Evolutionary conservation across 2,888 invertebrate genomes (phyloP).

Genomic region (Drymonia ruficornis): DNA sequence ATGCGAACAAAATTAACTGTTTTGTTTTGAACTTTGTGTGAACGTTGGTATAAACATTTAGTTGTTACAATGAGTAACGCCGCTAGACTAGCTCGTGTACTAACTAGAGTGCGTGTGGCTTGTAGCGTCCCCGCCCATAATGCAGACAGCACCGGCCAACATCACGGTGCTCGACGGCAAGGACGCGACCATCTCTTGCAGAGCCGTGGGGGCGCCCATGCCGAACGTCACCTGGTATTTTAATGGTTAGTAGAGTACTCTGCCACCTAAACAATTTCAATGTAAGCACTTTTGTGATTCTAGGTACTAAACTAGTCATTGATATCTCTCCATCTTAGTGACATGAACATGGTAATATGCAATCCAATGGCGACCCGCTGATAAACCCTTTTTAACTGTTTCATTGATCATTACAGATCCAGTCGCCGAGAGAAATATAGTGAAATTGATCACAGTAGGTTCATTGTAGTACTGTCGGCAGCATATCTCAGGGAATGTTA

Average conservation of each 20-base stretch:
- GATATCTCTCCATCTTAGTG: too few relatives aligned
- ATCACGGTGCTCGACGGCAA: conserved; percentile 96
- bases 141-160: conserved; percentile 94
- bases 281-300: background rate
- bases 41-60: background rate
- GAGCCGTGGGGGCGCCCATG: conserved; percentile 95
- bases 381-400: too few relatives aligned
- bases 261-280: conserved; percentile 3
- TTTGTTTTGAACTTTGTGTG: background rate
- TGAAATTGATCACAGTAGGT: too few relatives aligned
- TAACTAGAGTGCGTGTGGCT: conserved; percentile 77
- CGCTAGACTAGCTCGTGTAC: conserved; percentile 46
- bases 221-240: conserved; percentile 97
- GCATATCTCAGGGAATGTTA: too few relatives aligned
- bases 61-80: background rate
- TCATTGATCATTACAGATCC: too few relatives aligned
- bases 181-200: conserved; percentile 94
- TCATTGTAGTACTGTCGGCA: too few relatives aligned
- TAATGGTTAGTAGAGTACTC: conserved; percentile 88
- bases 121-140: conserved; percentile 94
- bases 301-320: background rate
- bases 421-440: too few relatives aligned
- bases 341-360: too few relatives aligned
- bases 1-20: conserved; percentile 4
- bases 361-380: too few relatives aligned